Evolutionary conservation across 1,140 invertebrate genomes (phyloP), one percentile per base, ranked within the genome.

Genomic region (Drosophila funebris): DNA sequence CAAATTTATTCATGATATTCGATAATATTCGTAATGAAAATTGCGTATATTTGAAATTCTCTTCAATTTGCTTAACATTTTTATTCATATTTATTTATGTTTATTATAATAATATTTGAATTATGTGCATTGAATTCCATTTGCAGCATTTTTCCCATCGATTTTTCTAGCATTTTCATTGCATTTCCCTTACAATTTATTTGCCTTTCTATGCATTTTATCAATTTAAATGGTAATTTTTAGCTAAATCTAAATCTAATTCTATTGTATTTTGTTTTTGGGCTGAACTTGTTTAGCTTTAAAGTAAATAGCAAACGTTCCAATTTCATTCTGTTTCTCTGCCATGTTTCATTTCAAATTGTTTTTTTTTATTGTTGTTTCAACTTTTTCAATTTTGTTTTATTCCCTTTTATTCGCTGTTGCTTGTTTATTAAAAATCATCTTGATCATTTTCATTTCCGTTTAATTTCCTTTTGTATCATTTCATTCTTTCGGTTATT

Each of bases 111-210:
- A 27, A 48, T 48, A 48, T 48, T 48, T 13, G 7, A 4, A 13
- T 48, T 14, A 7, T 8, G 14, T 5, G 16, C 56, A 77, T 77
- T 77, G 54, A 77, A 66, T 48, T 58, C 37, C 53, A 29, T 29
- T 33, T 41, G 39, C 2, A 33, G 37, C 57, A 37, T 37, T 1
- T 18, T 29, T 27, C 20, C 11, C 27, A 16, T 43, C 29, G 9
- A 20, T 29, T 43, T 57, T 13, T 43, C 37, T 13, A 37, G 5
- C 1, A 29, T 27, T 48, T 48, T 14, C 13, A 0, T 8, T 3
- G 4, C n/a, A 27, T 14, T 14, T 48, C 16, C 4, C n/a, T 24
- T n/a, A 22, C 4, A 44, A 6, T 44, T n/a, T 44, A 24, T 44
- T 41, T 41, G 0, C 2, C n/a, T 3, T 18, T 8, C 1, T 3